Evolutionary conservation across 2,797 vertebrate genomes (phyloP).

Genomic region (Mormyrus hasselquistii): DNA sequence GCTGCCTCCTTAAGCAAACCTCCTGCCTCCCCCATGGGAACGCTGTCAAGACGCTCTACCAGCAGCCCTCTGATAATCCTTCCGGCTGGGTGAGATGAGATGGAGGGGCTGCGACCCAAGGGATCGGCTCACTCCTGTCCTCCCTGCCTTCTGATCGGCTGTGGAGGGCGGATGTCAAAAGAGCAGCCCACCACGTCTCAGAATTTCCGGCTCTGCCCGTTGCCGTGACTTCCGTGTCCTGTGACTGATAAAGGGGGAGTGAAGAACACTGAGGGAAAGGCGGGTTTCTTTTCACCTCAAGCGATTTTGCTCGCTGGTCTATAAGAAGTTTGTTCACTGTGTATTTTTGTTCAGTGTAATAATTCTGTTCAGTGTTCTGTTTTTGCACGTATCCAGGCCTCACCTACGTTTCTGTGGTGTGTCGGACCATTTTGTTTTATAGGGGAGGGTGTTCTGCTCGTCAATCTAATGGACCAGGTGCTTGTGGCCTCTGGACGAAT

Average conservation of each 20-base stretch:
- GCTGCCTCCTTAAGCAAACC: conserved; percentile 25
- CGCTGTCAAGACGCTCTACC: conserved; percentile 3
- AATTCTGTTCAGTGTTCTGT: neutral
- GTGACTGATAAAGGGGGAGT: neutral
- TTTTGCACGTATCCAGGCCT: neutral
- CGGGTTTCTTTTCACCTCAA: neutral
- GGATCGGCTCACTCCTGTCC: neutral
- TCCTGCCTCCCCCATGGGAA: conserved; percentile 10
- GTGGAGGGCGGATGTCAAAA: conserved; percentile 28
- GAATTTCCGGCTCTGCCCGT: neutral
- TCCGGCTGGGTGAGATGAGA: conserved; percentile 14
- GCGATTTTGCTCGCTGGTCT: neutral
- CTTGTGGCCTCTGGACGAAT: neutral
- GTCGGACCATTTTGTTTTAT: neutral
- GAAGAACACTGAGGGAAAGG: neutral
- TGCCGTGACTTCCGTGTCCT: neutral
- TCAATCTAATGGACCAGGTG: neutral
- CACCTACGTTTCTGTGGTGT: neutral
- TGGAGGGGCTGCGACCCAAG: neutral
- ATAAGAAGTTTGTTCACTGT: neutral
- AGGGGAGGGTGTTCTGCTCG: neutral
- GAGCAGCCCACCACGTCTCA: neutral
- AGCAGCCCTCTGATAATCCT: conserved; percentile 26
- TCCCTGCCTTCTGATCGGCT: conserved; percentile 17
- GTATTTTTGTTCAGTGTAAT: neutral